Conservation (phyloP, 2,888 invertebrate species). For the Seira sanloemensis region DNA sequence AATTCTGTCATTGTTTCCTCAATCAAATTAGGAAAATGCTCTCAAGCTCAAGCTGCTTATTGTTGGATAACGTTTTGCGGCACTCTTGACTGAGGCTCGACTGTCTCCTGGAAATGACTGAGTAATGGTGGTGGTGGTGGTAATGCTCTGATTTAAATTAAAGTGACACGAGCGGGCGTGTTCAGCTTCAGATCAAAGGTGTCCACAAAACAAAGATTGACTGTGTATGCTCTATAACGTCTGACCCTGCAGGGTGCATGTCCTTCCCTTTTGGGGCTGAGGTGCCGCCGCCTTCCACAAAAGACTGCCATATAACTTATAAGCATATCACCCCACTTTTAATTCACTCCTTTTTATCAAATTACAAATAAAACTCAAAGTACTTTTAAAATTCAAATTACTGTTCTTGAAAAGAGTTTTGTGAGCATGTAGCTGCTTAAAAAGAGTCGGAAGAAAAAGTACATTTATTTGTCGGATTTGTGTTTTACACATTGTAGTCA, state of each 20-base stretch:
- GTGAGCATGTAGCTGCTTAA: too few relatives aligned
- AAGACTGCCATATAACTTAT: too few relatives aligned
- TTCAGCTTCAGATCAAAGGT: neutral
- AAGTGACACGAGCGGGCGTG: conserved; percentile 30
- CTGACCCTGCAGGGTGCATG: conserved; percentile 11
- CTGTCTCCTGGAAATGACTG: too few relatives aligned
- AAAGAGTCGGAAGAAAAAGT: neutral
- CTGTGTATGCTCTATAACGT: conserved; percentile 14
- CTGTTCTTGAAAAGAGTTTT: neutral
- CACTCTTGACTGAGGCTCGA: too few relatives aligned
- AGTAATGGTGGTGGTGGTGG: too few relatives aligned
- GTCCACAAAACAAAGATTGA: neutral
- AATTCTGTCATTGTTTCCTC: too few relatives aligned
- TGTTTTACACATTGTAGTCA: conserved; percentile 17
- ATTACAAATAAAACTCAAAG: neutral
- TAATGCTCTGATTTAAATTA: conserved; percentile 25
- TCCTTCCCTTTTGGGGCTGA: neutral
- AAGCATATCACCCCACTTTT: too few relatives aligned
- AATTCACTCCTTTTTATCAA: neutral
- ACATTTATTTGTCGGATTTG: conserved; percentile 26
- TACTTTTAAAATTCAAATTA: neutral
- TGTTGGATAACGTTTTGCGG: too few relatives aligned
- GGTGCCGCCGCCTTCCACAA: conserved; percentile 22
- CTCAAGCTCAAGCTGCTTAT: too few relatives aligned
- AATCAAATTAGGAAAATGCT: too few relatives aligned